Conservation (phyloP, 92 coral and sea anemone species). For the Actinernus sp. region DNA sequence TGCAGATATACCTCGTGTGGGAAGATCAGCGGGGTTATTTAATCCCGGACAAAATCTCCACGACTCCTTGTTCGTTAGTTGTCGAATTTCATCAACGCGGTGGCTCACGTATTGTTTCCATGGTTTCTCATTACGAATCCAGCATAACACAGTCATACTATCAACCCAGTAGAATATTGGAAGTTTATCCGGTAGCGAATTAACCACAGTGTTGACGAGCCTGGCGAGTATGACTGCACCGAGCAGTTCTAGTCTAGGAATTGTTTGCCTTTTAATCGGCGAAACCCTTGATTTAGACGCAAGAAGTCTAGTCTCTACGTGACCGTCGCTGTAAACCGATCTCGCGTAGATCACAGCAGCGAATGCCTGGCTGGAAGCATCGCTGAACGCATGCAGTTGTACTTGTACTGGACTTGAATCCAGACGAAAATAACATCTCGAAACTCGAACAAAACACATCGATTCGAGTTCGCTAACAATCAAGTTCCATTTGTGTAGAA, state of each 20-base stretch:
- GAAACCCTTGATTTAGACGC: conserved; percentile 30
- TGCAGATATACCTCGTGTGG: conserved; percentile 59
- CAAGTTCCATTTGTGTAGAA: conserved; percentile 42
- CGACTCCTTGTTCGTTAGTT: conserved; percentile 11
- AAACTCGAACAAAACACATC: conserved; percentile 27
- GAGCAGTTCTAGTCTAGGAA: conserved; percentile 34
- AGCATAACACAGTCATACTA: conserved; percentile 39
- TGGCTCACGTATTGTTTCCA: conserved; percentile 54
- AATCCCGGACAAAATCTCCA: conserved; percentile 60
- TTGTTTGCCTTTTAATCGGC: conserved; percentile 26
- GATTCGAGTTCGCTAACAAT: conserved; percentile 38
- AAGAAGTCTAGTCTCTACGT: conserved; percentile 15
- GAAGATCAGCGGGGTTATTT: conserved; percentile 50
- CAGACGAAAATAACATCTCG: conserved; percentile 73
- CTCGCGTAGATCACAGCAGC: conserved; percentile 47
- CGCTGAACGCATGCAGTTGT: conserved; percentile 55
- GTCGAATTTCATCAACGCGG: conserved; percentile 35
- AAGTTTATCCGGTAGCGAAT: conserved; percentile 18
- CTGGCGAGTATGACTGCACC: conserved; percentile 45
- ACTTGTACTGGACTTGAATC: too few species aligned
- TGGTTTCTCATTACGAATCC: conserved; percentile 30
- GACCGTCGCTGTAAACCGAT: conserved; percentile 13
- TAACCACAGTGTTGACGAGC: conserved; percentile 30
- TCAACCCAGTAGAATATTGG: conserved; percentile 50
- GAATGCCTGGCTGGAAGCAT: conserved; percentile 51